A percentile compares a stretch with the other conserved stretches of the same genome.
Evolutionary conservation across 2,113 vertebrate genomes (phyloP).

Genomic region (Callionymus lyra): DNA sequence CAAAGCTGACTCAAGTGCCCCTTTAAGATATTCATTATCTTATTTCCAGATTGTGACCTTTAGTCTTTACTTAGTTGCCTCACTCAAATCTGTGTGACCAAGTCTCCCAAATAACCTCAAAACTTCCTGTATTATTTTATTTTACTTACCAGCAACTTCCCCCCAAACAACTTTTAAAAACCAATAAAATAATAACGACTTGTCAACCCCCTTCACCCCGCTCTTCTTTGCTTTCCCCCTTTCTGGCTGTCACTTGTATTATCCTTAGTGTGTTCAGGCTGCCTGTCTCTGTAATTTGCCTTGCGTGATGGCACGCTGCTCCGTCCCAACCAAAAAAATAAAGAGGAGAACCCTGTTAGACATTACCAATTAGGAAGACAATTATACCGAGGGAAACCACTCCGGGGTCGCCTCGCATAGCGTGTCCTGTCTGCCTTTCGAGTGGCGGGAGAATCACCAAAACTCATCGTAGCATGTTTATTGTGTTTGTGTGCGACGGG

Average conservation of each 20-base stretch:
- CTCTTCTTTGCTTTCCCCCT: conserved; percentile 24
- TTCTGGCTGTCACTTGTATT: conserved; percentile 32
- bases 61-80: too few relatives aligned
- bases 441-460: conserved; percentile 12
- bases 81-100: too few relatives aligned
- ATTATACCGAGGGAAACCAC: too few relatives aligned
- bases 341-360: conserved; percentile 80
- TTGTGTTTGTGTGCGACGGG: conserved; percentile 17
- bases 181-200: conserved; percentile 53
- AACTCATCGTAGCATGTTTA: conserved; percentile 16
- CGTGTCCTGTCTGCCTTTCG: conserved; percentile 58
- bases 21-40: too few relatives aligned
- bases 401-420: conserved; percentile 45
- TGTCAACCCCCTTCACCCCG: conserved; percentile 29
- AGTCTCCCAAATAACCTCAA: too few relatives aligned
- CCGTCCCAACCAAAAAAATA: conserved; percentile 78
- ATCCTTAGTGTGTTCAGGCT: conserved; percentile 52
- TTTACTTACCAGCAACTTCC: too few relatives aligned
- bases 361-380: conserved; percentile 81
- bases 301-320: conserved; percentile 68
- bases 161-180: background rate
- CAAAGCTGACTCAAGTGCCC: too few relatives aligned
- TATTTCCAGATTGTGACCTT: too few relatives aligned
- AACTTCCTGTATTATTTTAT: too few relatives aligned
- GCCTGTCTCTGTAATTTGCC: conserved; percentile 71